A percentile compares a stretch with the other conserved stretches of the same genome.
phyloP scores from a whole-genome alignment of 2,797 vertebrate genomes.

The Trematomus bernacchii region DNA sequence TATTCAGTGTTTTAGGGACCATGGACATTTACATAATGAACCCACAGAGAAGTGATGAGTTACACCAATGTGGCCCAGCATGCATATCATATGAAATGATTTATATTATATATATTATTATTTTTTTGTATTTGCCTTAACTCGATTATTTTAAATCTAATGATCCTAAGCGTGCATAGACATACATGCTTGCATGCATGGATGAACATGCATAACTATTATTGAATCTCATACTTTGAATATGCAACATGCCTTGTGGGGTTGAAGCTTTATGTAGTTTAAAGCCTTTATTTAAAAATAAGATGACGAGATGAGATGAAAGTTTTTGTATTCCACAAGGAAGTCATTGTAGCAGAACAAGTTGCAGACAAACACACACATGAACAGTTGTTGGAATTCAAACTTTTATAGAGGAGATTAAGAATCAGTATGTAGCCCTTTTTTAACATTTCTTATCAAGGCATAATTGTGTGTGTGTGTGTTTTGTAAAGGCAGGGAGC shows the following conservation, averaged over 20 bases:
- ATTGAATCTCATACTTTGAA: neutral
- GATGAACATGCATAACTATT: neutral
- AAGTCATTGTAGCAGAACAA: neutral
- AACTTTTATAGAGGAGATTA: constrained; percentile 4
- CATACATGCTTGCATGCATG: neutral
- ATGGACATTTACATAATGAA: neutral
- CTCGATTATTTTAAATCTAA: neutral
- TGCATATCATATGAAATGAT: neutral
- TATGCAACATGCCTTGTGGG: neutral
- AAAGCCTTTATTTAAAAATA: neutral
- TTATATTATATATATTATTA: too few relatives aligned
- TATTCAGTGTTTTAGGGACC: neutral
- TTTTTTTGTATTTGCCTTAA: neutral
- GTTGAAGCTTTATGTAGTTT: constrained; percentile 1
- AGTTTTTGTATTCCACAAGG: neutral
- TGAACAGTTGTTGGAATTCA: constrained; percentile 9
- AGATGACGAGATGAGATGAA: constrained; percentile 18
- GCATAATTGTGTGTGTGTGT: neutral
- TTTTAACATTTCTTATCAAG: neutral
- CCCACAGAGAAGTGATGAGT: neutral
- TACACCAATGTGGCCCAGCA: neutral
- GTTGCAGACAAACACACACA: constrained; percentile 6
- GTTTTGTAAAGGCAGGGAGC: neutral
- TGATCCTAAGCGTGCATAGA: neutral
- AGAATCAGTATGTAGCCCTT: neutral